Evolutionary conservation across 2,888 invertebrate genomes (phyloP).

Genomic region (Punctoribates punctum): DNA sequence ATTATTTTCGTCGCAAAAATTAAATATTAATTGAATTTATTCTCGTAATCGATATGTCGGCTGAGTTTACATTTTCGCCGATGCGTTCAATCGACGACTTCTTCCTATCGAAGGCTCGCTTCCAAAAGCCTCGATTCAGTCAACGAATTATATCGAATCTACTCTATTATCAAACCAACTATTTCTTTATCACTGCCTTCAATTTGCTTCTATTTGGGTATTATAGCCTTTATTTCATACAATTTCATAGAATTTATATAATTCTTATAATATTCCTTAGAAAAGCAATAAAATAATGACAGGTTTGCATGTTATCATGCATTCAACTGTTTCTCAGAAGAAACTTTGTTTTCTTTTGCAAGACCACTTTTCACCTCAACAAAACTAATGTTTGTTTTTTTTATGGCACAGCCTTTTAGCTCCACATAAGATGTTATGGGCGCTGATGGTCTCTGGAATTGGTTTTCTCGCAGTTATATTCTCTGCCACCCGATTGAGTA

Average conservation of each 20-base stretch:
- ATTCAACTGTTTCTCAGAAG: too few relatives aligned
- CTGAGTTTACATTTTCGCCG: slow-evolving; percentile 57
- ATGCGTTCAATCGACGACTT: slow-evolving; percentile 72
- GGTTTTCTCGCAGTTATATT: neutral
- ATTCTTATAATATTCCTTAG: too few relatives aligned
- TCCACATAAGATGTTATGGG: slow-evolving; percentile 16
- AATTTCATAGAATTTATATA: neutral
- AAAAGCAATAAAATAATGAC: too few relatives aligned
- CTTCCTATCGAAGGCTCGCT: slow-evolving; percentile 69
- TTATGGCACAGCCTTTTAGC: too few relatives aligned
- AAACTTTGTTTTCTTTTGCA: neutral
- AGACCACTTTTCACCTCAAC: neutral
- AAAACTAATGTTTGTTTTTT: neutral
- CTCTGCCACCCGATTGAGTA: neutral
- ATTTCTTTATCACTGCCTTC: slow-evolving; percentile 64
- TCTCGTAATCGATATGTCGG: slow-evolving; percentile 4
- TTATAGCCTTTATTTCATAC: slow-evolving; percentile 37
- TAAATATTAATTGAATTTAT: neutral
- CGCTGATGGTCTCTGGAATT: neutral
- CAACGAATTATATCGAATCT: slow-evolving; percentile 73
- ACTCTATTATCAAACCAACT: slow-evolving; percentile 82
- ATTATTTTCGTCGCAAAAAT: too few relatives aligned
- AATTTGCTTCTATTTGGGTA: slow-evolving; percentile 63
- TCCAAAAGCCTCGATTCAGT: slow-evolving; percentile 74
- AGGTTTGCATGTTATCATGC: too few relatives aligned